Base-by-base conservation (phyloP, 2,888 invertebrate genomes). In the Ceriagrion tenellum region DNA sequence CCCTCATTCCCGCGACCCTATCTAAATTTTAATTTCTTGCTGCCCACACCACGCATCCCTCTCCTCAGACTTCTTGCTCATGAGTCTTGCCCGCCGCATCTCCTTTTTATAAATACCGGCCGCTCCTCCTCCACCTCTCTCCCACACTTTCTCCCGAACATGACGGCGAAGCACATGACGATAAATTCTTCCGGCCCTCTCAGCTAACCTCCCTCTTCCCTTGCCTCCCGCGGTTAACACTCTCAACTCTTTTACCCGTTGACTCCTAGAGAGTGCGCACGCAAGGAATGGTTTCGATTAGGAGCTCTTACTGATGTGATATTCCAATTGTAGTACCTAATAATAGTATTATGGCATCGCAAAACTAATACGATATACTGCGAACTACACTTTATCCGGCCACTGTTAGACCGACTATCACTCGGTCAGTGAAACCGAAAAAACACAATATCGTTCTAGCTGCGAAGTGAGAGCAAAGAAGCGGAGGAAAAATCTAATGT, bases 71-170 rank as follows among this genome's bases (percentile, higher is more conserved):
- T 55, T 40, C 16, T 88, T 47, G 20, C 47, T 47, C 47, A 47
- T 47, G 47, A 47, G 47, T 47, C 88, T 35, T 88, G n/a, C 26
- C 23, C 69, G 26, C 69, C 69, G 69, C 26, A n/a, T n/a, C 69
- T 69, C 69, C 69, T 69, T 69, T 69, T 35, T 81, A 81, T 81
- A 81, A 81, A 81, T 81, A 81, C 81, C n/a, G 35, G 35, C 81
- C 89, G 18, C 88, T 10, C 35, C 40, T 26, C 26, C 35, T 26
- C 30, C 35, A 18, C 35, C 81, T 3, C 81, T 35, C 69, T 69
- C 20, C 55, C 55, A 35, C 30, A 35, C 81, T 30, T 81, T 89
- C 55, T 55, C 55, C 13, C 89, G 55, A 89, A 89, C 47, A 55
- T 55, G 89, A 55, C n/a, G 89, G 81, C 35, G 81, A n/a, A 26